A percentile compares a stretch with the other conserved stretches of the same genome.
phyloP scores from a whole-genome alignment of 2,888 invertebrate species.

The Zele albiditarsus region DNA sequence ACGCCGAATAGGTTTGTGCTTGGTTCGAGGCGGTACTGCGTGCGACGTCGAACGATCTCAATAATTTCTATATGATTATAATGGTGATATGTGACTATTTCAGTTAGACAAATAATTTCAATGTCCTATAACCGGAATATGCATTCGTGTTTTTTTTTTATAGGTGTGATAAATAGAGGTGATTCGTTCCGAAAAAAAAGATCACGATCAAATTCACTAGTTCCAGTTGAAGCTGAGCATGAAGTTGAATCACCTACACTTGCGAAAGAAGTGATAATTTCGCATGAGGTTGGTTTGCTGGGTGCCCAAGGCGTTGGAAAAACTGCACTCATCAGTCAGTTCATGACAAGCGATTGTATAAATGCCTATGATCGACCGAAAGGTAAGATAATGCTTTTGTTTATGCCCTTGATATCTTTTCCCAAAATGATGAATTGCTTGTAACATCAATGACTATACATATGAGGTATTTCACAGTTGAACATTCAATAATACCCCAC shows the following conservation, averaged over 20 bases:
- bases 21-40: no score
- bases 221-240: constrained; percentile 74
- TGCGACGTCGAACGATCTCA: no score
- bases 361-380: constrained; percentile 92
- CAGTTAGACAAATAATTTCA: neutral
- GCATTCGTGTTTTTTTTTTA: constrained; percentile 53
- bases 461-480: no score
- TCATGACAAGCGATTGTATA: constrained; percentile 94
- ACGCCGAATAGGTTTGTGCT: no score
- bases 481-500: no score
- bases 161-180: constrained; percentile 94
- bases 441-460: no score
- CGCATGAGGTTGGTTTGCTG: constrained; percentile 78
- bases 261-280: constrained; percentile 69
- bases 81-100: no score
- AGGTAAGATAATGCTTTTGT: constrained; percentile 79
- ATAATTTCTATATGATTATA: no score
- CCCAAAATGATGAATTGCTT: no score
- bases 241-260: constrained; percentile 62
- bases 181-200: constrained; percentile 92
- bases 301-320: constrained; percentile 77
- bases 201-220: constrained; percentile 87
- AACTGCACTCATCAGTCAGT: constrained; percentile 78
- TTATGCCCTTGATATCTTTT: no score
- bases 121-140: neutral